Base-by-base conservation (phyloP, 1,140 invertebrate genomes). In the Drosophila pseudoananassae region DNA sequence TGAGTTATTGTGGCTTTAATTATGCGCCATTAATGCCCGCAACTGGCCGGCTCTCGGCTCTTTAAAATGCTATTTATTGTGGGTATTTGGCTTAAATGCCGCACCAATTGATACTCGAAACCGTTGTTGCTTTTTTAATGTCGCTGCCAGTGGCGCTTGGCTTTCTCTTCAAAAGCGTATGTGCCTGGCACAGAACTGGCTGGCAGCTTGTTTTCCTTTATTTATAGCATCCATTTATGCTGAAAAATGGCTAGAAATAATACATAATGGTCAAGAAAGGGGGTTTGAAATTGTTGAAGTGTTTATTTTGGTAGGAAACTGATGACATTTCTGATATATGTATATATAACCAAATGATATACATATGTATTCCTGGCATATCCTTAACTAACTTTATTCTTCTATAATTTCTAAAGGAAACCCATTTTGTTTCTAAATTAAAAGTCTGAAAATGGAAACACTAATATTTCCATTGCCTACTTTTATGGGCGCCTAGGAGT, bases 1-100 rank as follows among this genome's bases (percentile, higher is more conserved):
- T 83, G 79, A 83, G 78, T 83, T 83, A 83, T 82, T 82, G 64
- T 81, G 69, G 52, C 82, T 78, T 82, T 82, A 82, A 82, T 82
- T 82, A 77, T 78, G 59, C 58, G 59, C 77, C 59, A 78, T 79
- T 79, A 79, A 79, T 69, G 61, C 52, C 63, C 5, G 5, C 40
- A 7, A 15, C 14, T 10, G 10, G 3, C 33, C 8, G 27, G 8
- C 31, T 33, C 9, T 4, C 46, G 61, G 47, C 79, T 82, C 78
- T 82, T 82, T 82, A 82, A 82, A 82, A 64, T 82, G 47, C 76
- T 65, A 82, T 82, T 82, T 83, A 81, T 83, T 82, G 68, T 74
- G 78, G 56, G 55, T 70, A 70, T 79, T 82, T 75, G 69, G 69
- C 56, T 69, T 75, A 75, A 82, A 82, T 75, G 57, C 70, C 63